phyloP scores from a whole-genome alignment of 1,140 invertebrate species.

The Ceratosolen solmsi region DNA sequence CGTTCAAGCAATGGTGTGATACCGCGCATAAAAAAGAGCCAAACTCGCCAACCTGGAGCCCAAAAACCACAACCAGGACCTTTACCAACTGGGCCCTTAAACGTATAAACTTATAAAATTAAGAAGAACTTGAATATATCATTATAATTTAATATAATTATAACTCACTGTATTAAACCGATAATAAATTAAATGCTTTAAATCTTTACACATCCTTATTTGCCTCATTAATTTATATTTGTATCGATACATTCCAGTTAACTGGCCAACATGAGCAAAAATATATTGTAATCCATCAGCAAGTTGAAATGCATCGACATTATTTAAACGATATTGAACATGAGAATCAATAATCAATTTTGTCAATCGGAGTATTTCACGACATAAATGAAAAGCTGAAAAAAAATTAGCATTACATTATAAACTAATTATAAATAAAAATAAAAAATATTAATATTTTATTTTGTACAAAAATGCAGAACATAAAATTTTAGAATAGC shows the following conservation, averaged over 20 bases:
- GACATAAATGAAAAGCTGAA: constrained; percentile 96
- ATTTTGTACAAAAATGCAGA: too few relatives aligned
- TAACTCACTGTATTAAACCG: constrained; percentile 95
- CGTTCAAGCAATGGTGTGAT: constrained; percentile 97
- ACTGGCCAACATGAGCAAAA: constrained; percentile 98
- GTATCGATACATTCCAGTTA: constrained; percentile 99
- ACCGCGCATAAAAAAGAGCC: constrained; percentile 99
- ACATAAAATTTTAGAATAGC: too few relatives aligned
- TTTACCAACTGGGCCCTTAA: constrained; percentile 95
- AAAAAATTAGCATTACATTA: background rate
- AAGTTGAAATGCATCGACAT: constrained; percentile 99
- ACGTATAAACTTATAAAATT: constrained; percentile 54
- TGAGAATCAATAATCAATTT: constrained; percentile 99
- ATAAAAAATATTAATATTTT: constrained; percentile 7
- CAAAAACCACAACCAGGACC: constrained; percentile 99
- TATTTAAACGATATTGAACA: constrained; percentile 99
- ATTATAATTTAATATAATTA: constrained; percentile 14
- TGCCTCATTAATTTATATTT: constrained; percentile 99
- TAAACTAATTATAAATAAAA: background rate
- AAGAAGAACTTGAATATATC: too few relatives aligned
- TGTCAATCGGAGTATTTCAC: constrained; percentile 97
- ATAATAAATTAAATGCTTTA: constrained; percentile 99
- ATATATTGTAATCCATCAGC: constrained; percentile 99
- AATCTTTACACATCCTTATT: constrained; percentile 99
- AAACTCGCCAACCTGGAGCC: constrained; percentile 99